These are phyloP conservation scores for Malurus melanocephalus DNA, from an alignment of 2,113 vertebrate genomes.

Conservation along the genomic window DNA sequence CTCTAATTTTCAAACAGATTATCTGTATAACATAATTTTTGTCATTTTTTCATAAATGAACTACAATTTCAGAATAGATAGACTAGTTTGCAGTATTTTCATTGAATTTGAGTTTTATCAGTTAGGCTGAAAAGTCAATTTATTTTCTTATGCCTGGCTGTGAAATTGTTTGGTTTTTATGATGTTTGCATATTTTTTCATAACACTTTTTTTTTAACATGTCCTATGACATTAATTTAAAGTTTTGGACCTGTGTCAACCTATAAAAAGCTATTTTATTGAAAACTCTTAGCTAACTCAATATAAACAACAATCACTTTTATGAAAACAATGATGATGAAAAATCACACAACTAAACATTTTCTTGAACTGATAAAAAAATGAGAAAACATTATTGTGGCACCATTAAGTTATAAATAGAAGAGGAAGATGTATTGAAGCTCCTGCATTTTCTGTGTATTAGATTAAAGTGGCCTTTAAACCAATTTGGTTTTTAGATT, in stretches of 20 bases:
- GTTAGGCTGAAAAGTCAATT: neutral
- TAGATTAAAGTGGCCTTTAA: neutral
- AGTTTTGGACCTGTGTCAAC: neutral
- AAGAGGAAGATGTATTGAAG: neutral
- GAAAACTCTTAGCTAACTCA: neutral
- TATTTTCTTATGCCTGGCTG: accelerated
- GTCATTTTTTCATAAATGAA: neutral
- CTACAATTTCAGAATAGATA: neutral
- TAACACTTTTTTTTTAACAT: neutral
- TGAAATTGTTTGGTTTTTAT: neutral
- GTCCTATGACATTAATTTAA: neutral
- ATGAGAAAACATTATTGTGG: neutral
- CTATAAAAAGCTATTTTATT: neutral
- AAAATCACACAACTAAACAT: neutral
- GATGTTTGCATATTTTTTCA: neutral
- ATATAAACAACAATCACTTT: neutral
- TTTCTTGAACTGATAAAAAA: neutral
- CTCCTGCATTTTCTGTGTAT: neutral
- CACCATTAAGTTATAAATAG: neutral
- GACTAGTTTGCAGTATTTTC: neutral
- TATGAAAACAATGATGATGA: neutral
- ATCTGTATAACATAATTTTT: neutral
- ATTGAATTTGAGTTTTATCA: neutral
- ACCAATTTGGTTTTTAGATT: neutral
- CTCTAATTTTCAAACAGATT: neutral